Evolutionary conservation across 2,113 vertebrate species (phyloP), one percentile per base, ranked within the genome.

Genomic region (Eolophus roseicapilla): DNA sequence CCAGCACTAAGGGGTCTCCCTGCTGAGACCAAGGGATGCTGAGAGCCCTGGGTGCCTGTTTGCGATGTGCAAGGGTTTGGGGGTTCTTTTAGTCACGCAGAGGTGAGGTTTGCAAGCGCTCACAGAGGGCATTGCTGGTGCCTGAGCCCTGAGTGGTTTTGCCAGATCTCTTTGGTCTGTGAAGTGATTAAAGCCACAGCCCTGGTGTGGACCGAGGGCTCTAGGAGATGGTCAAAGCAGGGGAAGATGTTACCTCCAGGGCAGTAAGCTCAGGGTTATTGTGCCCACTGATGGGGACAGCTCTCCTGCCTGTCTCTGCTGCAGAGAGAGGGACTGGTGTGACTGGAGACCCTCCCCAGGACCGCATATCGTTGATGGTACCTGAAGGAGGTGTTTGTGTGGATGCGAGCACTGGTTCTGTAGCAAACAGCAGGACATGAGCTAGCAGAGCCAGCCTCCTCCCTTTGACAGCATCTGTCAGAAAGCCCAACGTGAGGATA

Each of bases 281-380:
- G 1, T 13, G 52, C 31, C 47, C 31, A 21, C 24, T 35, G 7
- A 10, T 10, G 0, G 24, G 50, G 31, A 29, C 0, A 0, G 31
- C 28, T 91, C 18, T 79, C 12, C 49, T 64, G 63, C 33, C 49
- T 43, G n/a, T 7, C 9, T 49, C 35, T 90, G 79, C 52, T 25
- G 69, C 47, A 64, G 60, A 27, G 5, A 88, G 21, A 2, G 1
- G 47, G 25, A 25, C 75, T 88, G 52, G 28, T 3, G 1, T 1
- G 2, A 39, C 53, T 0, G 1, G 31, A 71, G 1, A 6, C 24
- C 17, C 37, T 23, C 24, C 24, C 37, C 57, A 81, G 62, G 41
- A 77, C 39, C 17, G 29, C n/a, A 71, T 28, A 35, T 14, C 13
- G n/a, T 31, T 3, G 5, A 21, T n/a, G 46, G 23, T 35, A 71